Conservation (phyloP, 2,888 invertebrate genomes). For the Terebella lapidaria region DNA sequence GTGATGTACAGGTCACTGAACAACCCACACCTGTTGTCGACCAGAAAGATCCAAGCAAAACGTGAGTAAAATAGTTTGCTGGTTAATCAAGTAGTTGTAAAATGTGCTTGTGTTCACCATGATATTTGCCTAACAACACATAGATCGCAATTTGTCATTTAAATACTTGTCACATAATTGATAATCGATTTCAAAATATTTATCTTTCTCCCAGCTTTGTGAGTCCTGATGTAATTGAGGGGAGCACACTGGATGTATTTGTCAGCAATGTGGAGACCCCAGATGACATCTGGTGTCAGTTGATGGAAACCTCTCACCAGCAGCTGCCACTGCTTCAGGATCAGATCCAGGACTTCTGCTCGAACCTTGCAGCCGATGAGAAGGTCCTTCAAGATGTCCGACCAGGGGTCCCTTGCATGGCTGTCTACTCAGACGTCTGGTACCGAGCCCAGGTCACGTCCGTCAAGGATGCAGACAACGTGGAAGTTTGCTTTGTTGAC, state of each 20-base stretch:
- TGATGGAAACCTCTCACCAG: background rate
- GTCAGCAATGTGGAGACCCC: background rate
- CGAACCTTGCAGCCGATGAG: background rate
- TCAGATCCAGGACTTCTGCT: slow-evolving; percentile 5
- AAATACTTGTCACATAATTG: too few relatives aligned
- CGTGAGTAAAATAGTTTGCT: too few relatives aligned
- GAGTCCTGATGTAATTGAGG: background rate
- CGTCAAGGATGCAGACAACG: background rate
- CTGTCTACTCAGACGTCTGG: slow-evolving; percentile 1
- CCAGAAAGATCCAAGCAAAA: too few relatives aligned
- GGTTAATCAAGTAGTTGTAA: too few relatives aligned
- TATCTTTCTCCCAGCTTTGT: too few relatives aligned
- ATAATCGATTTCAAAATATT: too few relatives aligned
- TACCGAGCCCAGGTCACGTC: slow-evolving; percentile 1
- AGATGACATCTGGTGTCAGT: slow-evolving; percentile 4
- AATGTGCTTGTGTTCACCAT: too few relatives aligned
- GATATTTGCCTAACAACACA: too few relatives aligned
- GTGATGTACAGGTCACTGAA: too few relatives aligned
- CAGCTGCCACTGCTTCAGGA: slow-evolving; percentile 2
- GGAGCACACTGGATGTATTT: background rate
- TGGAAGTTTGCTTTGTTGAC: slow-evolving; percentile 3
- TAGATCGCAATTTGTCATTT: too few relatives aligned
- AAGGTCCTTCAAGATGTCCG: background rate
- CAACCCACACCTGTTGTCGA: too few relatives aligned
- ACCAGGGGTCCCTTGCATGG: background rate